Percentiles rank a stretch among this genome's conserved stretches.
phyloP scores from a whole-genome alignment of 2,113 vertebrate species.

The Nansenia antarctica region DNA sequence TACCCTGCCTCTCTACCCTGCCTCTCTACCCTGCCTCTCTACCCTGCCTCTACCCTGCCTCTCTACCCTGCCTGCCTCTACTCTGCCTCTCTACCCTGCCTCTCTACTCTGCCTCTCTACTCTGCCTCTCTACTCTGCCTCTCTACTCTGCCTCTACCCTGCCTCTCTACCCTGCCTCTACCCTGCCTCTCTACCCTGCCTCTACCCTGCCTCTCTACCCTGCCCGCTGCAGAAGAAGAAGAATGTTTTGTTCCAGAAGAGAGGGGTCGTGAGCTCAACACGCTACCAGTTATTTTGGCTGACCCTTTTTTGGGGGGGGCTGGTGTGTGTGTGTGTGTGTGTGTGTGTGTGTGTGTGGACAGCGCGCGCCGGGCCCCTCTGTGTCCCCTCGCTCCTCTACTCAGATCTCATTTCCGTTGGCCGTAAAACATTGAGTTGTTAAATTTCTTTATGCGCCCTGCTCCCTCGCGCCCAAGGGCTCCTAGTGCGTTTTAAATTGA shows the following conservation, averaged over 20 bases:
- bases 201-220: no score
- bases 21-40: no score
- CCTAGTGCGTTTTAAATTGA: slow-evolving; percentile 77
- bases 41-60: no score
- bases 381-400: slow-evolving; percentile 39
- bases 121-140: slow-evolving; percentile 65
- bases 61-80: no score
- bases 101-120: no score
- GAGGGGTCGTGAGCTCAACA: slow-evolving; percentile 46
- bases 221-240: neutral
- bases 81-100: no score
- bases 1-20: no score
- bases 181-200: no score
- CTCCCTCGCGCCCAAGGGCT: slow-evolving; percentile 64
- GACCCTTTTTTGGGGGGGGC: slow-evolving; percentile 16
- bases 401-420: slow-evolving; percentile 69
- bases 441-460: slow-evolving; percentile 72
- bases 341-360: slow-evolving; percentile 25
- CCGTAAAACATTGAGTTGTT: slow-evolving; percentile 77
- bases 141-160: no score
- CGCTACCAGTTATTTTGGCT: slow-evolving; percentile 21
- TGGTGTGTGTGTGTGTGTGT: neutral
- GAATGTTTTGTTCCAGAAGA: slow-evolving; percentile 30
- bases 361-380: slow-evolving; percentile 22
- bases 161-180: no score